Base-by-base conservation (phyloP, 1,140 invertebrate genomes). In the Saccostrea cuccullata region DNA sequence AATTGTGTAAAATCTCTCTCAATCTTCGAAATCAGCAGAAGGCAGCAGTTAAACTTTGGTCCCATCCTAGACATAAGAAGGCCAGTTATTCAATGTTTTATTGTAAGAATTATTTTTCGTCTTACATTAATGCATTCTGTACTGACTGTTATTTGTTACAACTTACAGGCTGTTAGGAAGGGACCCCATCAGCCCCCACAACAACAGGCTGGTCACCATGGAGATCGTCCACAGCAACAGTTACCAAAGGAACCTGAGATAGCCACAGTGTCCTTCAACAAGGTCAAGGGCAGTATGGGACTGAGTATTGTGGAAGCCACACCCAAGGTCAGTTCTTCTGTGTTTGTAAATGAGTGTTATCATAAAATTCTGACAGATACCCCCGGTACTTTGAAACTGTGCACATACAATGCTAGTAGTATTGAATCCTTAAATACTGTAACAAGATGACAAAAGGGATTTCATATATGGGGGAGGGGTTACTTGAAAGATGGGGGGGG, bases 271-370 rank as follows among this genome's bases (percentile, higher is more conserved):
- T 90, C 89, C 15, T 95, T 95, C 70, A 92, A 90, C 84, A 95
- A 95, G 84, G 94, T 95, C 85, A 94, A 94, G 23, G 93, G 94
- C 89, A 95, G 94, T 86, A 94, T 95, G 92, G 94, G 94, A 82
- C 91, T 95, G 85, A 95, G 94, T 86, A 95, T 95, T 85, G 94
- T 95, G 1, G 94, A 94, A 40, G 94, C 94, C 47, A 56, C 55
- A 12, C 82, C 82, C 55, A 93, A 93, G 91, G 95, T 95, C 90
- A 93, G 91, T 73, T 8, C 20, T 67, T 0, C 23, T 73, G 4
- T 73, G 12, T 73, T 30, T 73, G 2, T 36, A 20, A 64, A 23
- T 67, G 5, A 9, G 5, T 64, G 20, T 20, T 13, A 64, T 15
- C 58, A 64, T 20, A 64, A n/a, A 64, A 64, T 20, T 64, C 58